A percentile compares a stretch with the other conserved stretches of the same genome.
phyloP scores from a whole-genome alignment of 2,113 vertebrate species.

The Perognathus longimembris region DNA sequence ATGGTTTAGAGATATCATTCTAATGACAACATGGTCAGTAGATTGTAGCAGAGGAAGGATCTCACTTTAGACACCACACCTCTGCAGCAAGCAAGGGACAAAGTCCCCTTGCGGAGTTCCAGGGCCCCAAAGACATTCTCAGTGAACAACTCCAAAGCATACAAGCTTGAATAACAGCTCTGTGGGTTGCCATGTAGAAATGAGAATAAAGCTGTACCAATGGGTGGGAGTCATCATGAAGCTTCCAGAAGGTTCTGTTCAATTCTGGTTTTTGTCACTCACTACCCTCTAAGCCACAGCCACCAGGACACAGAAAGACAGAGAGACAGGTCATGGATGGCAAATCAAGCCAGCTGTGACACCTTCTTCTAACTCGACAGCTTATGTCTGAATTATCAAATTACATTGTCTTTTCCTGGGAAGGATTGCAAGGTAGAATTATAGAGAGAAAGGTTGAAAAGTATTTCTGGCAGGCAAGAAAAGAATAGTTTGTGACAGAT shows the following conservation, averaged over 20 bases:
- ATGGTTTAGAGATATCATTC: background rate
- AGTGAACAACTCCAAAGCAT: background rate
- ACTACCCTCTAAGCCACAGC: no score
- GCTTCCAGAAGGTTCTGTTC: background rate
- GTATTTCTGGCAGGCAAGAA: background rate
- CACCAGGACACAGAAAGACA: background rate
- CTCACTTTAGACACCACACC: background rate
- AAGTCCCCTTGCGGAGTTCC: background rate
- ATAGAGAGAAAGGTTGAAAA: background rate
- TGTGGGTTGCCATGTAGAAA: background rate
- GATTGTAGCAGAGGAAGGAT: background rate
- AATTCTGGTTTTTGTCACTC: background rate
- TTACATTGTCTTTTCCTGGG: background rate
- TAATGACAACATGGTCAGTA: background rate
- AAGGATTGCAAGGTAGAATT: background rate
- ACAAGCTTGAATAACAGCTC: background rate
- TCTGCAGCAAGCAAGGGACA: background rate
- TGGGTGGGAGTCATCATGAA: background rate
- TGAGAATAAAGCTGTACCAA: background rate
- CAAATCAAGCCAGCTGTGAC: background rate
- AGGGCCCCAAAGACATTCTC: no score
- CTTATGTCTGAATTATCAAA: background rate
- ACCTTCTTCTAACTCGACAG: background rate
- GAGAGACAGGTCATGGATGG: background rate
- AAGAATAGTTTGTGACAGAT: background rate